Percentiles rank a stretch among this genome's conserved stretches.
phyloP scores from a whole-genome alignment of 2,113 vertebrate genomes.

The Cacatua alba region DNA sequence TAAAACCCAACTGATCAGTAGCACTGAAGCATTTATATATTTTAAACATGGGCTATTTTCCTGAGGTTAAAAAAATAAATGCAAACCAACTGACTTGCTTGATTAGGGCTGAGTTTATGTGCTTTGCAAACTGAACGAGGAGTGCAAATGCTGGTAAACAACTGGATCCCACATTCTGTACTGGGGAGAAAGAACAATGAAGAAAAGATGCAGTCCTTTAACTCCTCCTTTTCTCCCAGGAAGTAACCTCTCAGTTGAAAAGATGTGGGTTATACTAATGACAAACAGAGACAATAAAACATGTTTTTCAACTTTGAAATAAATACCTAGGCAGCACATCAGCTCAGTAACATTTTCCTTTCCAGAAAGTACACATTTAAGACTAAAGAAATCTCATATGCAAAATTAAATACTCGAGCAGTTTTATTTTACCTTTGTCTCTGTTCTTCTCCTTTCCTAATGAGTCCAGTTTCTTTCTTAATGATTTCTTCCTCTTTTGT shows the following conservation, averaged over 20 bases:
- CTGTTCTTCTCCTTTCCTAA: conserved; percentile 95
- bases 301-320: neutral
- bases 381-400: neutral
- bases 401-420: neutral
- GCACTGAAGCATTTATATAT: neutral
- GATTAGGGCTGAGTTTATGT: neutral
- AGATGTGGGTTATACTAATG: neutral
- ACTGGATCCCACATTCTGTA: neutral
- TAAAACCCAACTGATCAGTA: neutral
- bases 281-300: neutral
- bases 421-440: conserved; percentile 88
- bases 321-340: neutral
- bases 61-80: neutral
- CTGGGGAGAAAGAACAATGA: neutral
- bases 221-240: neutral
- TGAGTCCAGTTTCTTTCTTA: conserved; percentile 95
- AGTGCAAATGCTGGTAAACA: neutral
- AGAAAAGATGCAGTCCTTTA: neutral
- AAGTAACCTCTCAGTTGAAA: neutral
- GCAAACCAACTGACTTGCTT: neutral
- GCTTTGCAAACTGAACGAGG: neutral
- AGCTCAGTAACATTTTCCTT: neutral
- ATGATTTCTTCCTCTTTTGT: conserved; percentile 93
- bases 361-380: neutral
- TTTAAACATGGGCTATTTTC: neutral